phyloP scores from a whole-genome alignment of 2,113 vertebrate species.

The Chamaea fasciata region DNA sequence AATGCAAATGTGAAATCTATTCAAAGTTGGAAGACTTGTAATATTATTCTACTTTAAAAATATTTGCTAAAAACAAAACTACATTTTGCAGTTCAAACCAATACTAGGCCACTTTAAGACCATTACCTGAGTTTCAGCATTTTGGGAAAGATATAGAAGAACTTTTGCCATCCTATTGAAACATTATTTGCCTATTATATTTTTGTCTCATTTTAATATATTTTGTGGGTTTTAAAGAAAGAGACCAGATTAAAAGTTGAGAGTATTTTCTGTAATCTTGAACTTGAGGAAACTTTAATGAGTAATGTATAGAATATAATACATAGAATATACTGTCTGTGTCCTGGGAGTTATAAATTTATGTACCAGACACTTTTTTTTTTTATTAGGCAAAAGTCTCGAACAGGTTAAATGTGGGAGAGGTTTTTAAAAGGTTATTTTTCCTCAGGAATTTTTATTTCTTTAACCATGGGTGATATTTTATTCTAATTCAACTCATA shows the following conservation, averaged over 20 bases:
- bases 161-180: not conserved
- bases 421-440: slow-evolving; percentile 50
- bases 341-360: slow-evolving; percentile 29
- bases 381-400: slow-evolving; percentile 43
- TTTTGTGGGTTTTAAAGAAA: not conserved
- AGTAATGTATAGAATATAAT: not conserved
- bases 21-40: slow-evolving; percentile 31
- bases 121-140: not conserved
- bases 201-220: not conserved
- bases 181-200: not conserved
- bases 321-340: not conserved
- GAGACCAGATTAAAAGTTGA: not conserved
- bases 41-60: slow-evolving; percentile 27
- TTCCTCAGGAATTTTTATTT: slow-evolving; percentile 48
- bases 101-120: not conserved
- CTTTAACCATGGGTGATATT: slow-evolving; percentile 51
- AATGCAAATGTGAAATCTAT: slow-evolving; percentile 55
- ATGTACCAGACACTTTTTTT: slow-evolving; percentile 14
- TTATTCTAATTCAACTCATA: slow-evolving; percentile 71
- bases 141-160: not conserved
- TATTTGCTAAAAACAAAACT: not conserved
- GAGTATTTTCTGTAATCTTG: not conserved
- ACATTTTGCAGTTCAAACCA: slow-evolving; percentile 1
- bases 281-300: slow-evolving; percentile 15
- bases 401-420: slow-evolving; percentile 51